A percentile compares a stretch with the other conserved stretches of the same genome.
phyloP scores from a whole-genome alignment of 1,140 invertebrate species.

The Rhopalosiphum maidis region DNA sequence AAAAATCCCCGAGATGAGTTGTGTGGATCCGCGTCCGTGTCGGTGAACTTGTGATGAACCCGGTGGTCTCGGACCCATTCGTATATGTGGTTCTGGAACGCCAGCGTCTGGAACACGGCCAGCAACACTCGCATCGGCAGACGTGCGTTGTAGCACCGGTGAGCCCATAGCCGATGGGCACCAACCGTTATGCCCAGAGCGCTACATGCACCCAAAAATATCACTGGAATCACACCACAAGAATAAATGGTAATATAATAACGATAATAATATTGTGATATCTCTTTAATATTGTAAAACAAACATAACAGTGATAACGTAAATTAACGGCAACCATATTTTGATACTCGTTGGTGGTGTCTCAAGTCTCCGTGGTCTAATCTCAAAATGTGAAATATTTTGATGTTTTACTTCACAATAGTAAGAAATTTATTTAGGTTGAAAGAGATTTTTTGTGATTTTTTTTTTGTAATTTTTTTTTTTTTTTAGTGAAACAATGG shows the following conservation, averaged over 20 bases:
- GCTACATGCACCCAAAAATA: slow-evolving; percentile 49
- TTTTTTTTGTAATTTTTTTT: not conserved
- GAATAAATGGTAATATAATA: not conserved
- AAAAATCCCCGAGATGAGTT: slow-evolving; percentile 78
- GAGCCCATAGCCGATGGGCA: slow-evolving; percentile 88
- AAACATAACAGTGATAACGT: not conserved
- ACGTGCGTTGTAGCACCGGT: slow-evolving; percentile 85
- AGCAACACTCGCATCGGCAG: slow-evolving; percentile 79
- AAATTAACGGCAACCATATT: not conserved
- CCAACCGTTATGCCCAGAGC: slow-evolving; percentile 85
- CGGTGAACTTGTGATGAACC: slow-evolving; percentile 90
- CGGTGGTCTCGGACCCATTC: slow-evolving; percentile 86
- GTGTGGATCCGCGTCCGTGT: slow-evolving; percentile 90
- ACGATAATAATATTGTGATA: not conserved
- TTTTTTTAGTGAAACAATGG: not conserved
- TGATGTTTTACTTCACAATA: not conserved
- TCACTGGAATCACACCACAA: not conserved
- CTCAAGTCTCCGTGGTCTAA: not conserved
- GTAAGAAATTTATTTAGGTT: not conserved
- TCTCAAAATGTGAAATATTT: not conserved
- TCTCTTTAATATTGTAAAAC: no score
- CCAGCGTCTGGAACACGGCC: slow-evolving; percentile 77
- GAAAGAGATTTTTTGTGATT: not conserved
- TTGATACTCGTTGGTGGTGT: not conserved
- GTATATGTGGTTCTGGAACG: slow-evolving; percentile 78